These are phyloP conservation scores for Struthio camelus DNA, from an alignment of 2,113 vertebrate genomes.

Conservation along the genomic window DNA sequence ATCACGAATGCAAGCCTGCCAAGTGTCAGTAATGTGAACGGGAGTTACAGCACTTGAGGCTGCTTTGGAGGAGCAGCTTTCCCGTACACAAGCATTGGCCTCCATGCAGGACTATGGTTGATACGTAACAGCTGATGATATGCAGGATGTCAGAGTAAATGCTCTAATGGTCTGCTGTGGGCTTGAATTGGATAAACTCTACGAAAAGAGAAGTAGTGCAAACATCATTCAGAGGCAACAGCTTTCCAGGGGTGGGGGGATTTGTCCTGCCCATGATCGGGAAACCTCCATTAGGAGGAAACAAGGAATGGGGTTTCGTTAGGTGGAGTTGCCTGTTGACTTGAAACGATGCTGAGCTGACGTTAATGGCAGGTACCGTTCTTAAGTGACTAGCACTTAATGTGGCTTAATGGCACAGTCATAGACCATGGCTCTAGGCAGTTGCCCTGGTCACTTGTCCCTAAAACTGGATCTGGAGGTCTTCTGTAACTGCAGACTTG, in stretches of 20 bases:
- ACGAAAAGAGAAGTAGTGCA: not conserved
- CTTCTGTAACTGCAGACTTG: constrained; percentile 6
- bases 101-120: not conserved
- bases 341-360: not conserved
- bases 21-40: not conserved
- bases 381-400: not conserved
- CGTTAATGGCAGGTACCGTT: not conserved
- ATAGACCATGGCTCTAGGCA: not conserved
- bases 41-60: not conserved
- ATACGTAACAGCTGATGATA: not conserved
- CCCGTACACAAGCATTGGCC: not conserved
- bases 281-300: not conserved
- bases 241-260: not conserved
- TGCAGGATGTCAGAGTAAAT: not conserved
- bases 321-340: not conserved
- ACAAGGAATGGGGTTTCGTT: not conserved
- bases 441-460: not conserved
- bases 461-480: not conserved
- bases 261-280: not conserved
- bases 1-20: not conserved
- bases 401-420: not conserved
- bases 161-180: not conserved
- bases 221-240: not conserved
- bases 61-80: not conserved
- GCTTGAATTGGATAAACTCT: not conserved